Evolutionary conservation across 2,888 invertebrate species (phyloP).

Genomic region (Cheilosia vulpina): DNA sequence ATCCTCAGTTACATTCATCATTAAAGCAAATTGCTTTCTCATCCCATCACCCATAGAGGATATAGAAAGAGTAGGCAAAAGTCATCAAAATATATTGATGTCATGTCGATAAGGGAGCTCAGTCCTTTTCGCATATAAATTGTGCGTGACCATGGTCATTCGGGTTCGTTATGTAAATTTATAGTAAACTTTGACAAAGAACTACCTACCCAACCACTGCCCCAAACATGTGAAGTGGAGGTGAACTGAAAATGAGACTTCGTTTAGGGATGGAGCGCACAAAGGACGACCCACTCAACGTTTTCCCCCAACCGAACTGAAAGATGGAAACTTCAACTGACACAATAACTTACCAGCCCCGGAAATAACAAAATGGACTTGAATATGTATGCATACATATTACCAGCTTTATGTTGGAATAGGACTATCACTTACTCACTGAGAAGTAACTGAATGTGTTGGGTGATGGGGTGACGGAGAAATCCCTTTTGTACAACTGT

Average conservation of each 20-base stretch:
- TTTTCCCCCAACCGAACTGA: background rate
- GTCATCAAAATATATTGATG: constrained; percentile 35
- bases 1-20: too few species aligned
- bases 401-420: background rate
- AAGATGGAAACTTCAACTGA: background rate
- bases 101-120: constrained; percentile 19
- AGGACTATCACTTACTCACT: background rate
- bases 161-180: constrained; percentile 42
- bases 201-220: background rate
- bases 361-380: background rate
- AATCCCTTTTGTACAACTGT: background rate
- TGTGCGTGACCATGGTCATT: constrained; percentile 24
- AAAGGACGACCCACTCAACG: background rate
- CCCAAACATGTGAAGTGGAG: background rate
- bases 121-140: constrained; percentile 11
- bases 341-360: background rate
- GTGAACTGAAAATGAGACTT: background rate
- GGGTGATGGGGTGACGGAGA: background rate
- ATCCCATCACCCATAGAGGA: background rate
- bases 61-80: background rate
- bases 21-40: background rate
- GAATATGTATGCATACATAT: background rate
- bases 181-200: constrained; percentile 13
- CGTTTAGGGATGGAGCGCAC: background rate
- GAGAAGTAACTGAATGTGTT: background rate